Percentiles rank a stretch among this genome's conserved stretches.
Conservation (phyloP, 2,797 vertebrate genomes). For the Coluber constrictor region DNA sequence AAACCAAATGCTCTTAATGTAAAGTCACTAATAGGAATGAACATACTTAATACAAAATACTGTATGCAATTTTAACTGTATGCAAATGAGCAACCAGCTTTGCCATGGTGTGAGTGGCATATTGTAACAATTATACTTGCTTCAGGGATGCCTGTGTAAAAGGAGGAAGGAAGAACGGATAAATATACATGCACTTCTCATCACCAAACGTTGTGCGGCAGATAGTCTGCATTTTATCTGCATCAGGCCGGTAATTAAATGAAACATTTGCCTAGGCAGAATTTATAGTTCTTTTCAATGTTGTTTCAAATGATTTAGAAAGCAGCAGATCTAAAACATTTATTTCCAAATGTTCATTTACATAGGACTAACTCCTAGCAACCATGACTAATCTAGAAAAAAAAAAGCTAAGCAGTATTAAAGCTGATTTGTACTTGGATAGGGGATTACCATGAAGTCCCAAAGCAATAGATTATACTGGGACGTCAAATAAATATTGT, state of each 20-base stretch:
- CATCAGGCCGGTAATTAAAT: not conserved
- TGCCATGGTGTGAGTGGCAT: not conserved
- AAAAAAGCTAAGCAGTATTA: not conserved
- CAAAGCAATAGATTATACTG: not conserved
- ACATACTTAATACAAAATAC: not conserved
- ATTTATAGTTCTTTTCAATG: not conserved
- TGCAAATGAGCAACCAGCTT: not conserved
- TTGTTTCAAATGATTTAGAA: not conserved
- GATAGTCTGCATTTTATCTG: not conserved
- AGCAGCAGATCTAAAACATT: not conserved
- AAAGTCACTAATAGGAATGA: not conserved
- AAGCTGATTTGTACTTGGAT: not conserved
- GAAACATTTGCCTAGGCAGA: not conserved
- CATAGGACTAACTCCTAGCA: not conserved
- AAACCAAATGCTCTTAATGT: not conserved
- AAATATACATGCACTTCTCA: not conserved
- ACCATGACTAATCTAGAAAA: not conserved
- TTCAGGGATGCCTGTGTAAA: not conserved
- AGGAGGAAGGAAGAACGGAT: not conserved
- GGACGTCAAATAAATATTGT: not conserved
- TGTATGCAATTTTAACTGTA: not conserved
- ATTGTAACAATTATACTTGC: not conserved
- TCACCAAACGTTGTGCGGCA: not conserved
- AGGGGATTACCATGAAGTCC: not conserved
- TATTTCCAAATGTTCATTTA: not conserved